phyloP scores from a whole-genome alignment of 2,113 vertebrate species.

The Camelus bactrianus region DNA sequence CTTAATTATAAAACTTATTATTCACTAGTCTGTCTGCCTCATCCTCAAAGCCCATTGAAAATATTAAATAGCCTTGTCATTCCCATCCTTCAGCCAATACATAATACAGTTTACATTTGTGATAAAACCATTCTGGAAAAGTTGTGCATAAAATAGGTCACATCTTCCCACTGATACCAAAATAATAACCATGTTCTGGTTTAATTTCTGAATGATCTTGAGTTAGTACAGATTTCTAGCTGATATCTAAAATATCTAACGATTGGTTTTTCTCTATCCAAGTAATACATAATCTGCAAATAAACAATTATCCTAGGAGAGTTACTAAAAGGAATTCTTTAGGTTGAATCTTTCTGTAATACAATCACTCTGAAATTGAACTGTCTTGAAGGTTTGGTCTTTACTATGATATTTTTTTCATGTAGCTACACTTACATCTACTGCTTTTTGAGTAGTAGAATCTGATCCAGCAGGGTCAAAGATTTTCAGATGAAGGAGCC shows the following conservation, averaged over 20 bases:
- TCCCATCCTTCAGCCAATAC: not conserved
- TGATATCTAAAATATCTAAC: not conserved
- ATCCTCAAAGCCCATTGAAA: conserved; percentile 30
- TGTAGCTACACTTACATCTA: not conserved
- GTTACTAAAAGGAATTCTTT: not conserved
- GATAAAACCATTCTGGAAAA: conserved; percentile 39
- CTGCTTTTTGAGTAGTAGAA: not conserved
- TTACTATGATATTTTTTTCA: not conserved
- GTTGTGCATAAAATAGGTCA: not conserved
- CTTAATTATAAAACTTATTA: not conserved
- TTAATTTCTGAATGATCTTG: conserved; percentile 43
- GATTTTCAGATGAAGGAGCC: conserved; percentile 27
- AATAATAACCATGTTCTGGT: conserved; percentile 22
- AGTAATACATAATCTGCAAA: conserved; percentile 10
- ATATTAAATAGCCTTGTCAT: not conserved
- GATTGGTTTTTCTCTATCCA: not conserved
- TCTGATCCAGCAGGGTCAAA: not conserved
- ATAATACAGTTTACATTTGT: not conserved
- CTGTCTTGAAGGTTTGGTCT: conserved; percentile 14
- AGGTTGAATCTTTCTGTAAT: not conserved
- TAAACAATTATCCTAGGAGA: not conserved
- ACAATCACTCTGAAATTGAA: not conserved
- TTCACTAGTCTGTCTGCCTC: not conserved
- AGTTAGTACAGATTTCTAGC: conserved; percentile 27
- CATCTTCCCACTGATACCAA: conserved; percentile 6